Evolutionary conservation across 1,140 invertebrate genomes (phyloP).

Genomic region (Teleopsis dalmanni): DNA sequence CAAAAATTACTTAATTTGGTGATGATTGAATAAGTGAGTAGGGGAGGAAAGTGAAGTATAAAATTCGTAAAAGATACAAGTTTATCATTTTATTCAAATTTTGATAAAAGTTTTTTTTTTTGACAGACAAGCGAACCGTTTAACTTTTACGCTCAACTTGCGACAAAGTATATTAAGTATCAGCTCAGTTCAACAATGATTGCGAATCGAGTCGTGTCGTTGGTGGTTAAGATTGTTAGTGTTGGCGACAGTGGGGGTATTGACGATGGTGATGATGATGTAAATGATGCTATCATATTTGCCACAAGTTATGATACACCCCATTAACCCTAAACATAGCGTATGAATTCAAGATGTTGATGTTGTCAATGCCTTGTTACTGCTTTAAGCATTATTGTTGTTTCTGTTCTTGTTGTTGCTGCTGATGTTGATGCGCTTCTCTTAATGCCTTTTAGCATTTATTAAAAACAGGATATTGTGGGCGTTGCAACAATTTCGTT

Average conservation of each 20-base stretch:
- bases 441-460: too few relatives aligned
- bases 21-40: too few relatives aligned
- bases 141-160: background rate
- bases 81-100: constrained; percentile 2
- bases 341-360: constrained; percentile 4
- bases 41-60: too few relatives aligned
- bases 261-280: background rate
- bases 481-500: constrained; percentile 7
- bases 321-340: constrained; percentile 35
- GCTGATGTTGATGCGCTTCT: constrained; percentile 5
- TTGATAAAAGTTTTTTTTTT: background rate
- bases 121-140: background rate
- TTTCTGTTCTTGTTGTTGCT: background rate
- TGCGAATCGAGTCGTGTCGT: background rate
- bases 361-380: background rate
- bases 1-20: constrained; percentile 7
- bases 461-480: constrained; percentile 3
- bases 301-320: constrained; percentile 35
- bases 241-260: background rate
- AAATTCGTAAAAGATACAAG: too few relatives aligned
- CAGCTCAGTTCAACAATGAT: too few relatives aligned
- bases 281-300: constrained; percentile 17
- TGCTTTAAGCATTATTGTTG: background rate
- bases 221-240: background rate
- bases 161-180: background rate